Percentiles rank a stretch among this genome's conserved stretches.
phyloP scores from a whole-genome alignment of 2,113 vertebrate species.

The Bujurquina vittata region DNA sequence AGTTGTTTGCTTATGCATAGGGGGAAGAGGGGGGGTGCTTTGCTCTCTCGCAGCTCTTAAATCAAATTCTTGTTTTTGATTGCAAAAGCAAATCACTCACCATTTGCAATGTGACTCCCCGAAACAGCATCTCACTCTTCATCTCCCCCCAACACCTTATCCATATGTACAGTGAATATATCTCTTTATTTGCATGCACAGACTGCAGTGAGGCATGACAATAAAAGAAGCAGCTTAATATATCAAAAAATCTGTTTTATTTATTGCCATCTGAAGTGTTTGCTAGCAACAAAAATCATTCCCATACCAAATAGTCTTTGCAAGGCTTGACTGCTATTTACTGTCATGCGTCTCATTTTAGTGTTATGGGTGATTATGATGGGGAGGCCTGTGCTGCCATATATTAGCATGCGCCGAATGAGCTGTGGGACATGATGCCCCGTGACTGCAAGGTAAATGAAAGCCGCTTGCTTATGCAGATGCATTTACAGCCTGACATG shows the following conservation, averaged over 20 bases:
- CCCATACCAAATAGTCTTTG: slow-evolving; percentile 74
- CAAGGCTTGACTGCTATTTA: slow-evolving; percentile 76
- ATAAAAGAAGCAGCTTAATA: slow-evolving; percentile 78
- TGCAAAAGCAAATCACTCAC: slow-evolving; percentile 70
- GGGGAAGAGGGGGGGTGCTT: slow-evolving; percentile 22
- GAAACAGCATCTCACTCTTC: slow-evolving; percentile 33
- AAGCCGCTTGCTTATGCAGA: slow-evolving; percentile 74
- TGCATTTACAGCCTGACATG: slow-evolving; percentile 55
- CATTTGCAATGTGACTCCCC: slow-evolving; percentile 60
- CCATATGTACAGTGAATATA: slow-evolving; percentile 65
- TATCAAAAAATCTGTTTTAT: slow-evolving; percentile 75
- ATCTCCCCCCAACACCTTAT: neutral
- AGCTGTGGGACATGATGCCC: slow-evolving; percentile 72
- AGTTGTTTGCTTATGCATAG: slow-evolving; percentile 47
- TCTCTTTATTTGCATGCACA: slow-evolving; percentile 71
- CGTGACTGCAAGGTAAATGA: slow-evolving; percentile 73
- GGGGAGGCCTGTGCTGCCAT: slow-evolving; percentile 68
- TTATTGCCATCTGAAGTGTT: slow-evolving; percentile 77
- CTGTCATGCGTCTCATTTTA: slow-evolving; percentile 77
- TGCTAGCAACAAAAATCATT: slow-evolving; percentile 73
- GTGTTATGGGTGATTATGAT: slow-evolving; percentile 80
- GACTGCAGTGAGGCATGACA: slow-evolving; percentile 57
- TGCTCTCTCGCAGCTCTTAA: slow-evolving; percentile 59
- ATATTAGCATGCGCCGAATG: slow-evolving; percentile 76
- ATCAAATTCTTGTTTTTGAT: slow-evolving; percentile 70